A percentile compares a stretch with the other conserved stretches of the same genome.
phyloP scores from a whole-genome alignment of 2,113 vertebrate species.

The Hippocampus barbouri region DNA sequence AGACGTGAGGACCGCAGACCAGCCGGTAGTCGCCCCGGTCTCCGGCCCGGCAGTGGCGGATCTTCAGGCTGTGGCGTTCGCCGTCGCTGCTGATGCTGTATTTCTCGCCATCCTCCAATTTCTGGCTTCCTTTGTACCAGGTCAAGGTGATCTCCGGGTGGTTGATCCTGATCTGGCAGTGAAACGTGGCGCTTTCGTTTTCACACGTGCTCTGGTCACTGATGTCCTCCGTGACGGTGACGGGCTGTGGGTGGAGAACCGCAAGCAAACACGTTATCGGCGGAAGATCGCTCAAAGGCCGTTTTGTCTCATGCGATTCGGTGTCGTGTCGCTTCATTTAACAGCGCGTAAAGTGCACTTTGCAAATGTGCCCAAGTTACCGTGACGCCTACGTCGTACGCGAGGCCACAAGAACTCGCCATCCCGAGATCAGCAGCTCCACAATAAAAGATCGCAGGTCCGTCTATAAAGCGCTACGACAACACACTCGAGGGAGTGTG shows the following conservation, averaged over 20 bases:
- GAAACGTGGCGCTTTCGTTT: slow-evolving; percentile 82
- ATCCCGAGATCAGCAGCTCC: neutral
- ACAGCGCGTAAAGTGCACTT: too few relatives aligned
- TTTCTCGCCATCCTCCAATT: slow-evolving; percentile 82
- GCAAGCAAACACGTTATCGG: neutral
- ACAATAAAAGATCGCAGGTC: neutral
- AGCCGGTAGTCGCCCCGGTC: slow-evolving; percentile 93
- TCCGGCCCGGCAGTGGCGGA: slow-evolving; percentile 81
- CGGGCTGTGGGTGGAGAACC: slow-evolving; percentile 72
- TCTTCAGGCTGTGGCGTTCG: slow-evolving; percentile 80
- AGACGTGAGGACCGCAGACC: slow-evolving; percentile 94
- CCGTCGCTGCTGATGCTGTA: slow-evolving; percentile 84
- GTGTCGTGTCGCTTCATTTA: too few relatives aligned
- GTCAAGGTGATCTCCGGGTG: slow-evolving; percentile 94
- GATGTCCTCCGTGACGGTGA: slow-evolving; percentile 88
- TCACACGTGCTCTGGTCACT: slow-evolving; percentile 78
- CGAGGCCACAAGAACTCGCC: neutral
- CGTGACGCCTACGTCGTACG: too few relatives aligned
- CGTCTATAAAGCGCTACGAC: too few relatives aligned
- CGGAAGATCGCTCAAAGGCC: too few relatives aligned
- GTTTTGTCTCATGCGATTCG: neutral
- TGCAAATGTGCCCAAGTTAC: neutral
- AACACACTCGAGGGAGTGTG: too few relatives aligned
- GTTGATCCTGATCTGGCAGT: slow-evolving; percentile 91
- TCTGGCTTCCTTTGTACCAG: slow-evolving; percentile 96